phyloP scores from a whole-genome alignment of 2,797 vertebrate genomes.

The Hypotaenidia okinawae region DNA sequence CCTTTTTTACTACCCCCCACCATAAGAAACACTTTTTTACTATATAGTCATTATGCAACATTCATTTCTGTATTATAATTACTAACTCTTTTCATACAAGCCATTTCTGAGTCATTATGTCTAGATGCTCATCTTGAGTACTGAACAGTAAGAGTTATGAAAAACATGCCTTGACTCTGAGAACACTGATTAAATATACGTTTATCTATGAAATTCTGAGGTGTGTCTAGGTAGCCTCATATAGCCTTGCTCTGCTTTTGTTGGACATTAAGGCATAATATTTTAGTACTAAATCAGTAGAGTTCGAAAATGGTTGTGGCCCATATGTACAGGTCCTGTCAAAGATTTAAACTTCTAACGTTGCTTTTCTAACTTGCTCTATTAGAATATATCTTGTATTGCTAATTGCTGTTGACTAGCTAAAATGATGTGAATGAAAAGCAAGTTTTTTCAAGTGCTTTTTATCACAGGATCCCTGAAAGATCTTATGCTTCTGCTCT shows the following conservation, averaged over 20 bases:
- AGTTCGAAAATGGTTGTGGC: not conserved
- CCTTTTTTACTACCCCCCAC: not conserved
- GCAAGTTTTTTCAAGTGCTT: not conserved
- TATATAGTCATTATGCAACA: not conserved
- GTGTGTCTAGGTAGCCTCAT: not conserved
- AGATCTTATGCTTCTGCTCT: not conserved
- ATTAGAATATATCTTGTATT: not conserved
- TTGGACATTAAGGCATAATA: not conserved
- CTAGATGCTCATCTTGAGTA: not conserved
- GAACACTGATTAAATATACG: not conserved
- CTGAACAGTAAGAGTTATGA: not conserved
- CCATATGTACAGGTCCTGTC: accelerated
- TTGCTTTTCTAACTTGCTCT: not conserved
- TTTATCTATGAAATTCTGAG: not conserved
- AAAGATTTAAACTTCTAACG: not conserved
- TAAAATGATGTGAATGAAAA: not conserved
- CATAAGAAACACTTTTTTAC: not conserved
- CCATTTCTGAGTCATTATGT: not conserved
- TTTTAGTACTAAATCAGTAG: not conserved
- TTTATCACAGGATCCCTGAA: not conserved
- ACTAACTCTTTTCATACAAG: not conserved
- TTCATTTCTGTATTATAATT: not conserved
- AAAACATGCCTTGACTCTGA: not conserved
- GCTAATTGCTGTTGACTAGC: not conserved
- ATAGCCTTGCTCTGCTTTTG: not conserved